These are phyloP conservation scores for Osmoderma eremita DNA, from an alignment of 2,888 invertebrate genomes.

Conservation along the genomic window DNA sequence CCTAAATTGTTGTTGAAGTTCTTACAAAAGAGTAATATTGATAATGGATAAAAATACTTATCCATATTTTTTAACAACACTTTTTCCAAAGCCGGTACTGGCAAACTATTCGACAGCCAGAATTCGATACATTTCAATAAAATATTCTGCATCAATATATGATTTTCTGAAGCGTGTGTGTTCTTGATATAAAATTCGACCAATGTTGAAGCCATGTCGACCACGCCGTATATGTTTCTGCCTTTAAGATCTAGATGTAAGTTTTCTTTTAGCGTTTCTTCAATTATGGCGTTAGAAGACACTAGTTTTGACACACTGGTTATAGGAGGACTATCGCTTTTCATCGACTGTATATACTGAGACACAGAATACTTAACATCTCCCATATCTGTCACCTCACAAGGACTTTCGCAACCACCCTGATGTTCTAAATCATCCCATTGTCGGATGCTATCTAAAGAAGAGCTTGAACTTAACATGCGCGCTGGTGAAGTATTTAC, in stretches of 20 bases:
- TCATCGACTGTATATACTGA: constrained; percentile 60
- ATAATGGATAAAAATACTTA: constrained; percentile 64
- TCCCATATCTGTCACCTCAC: constrained; percentile 56
- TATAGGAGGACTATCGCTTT: constrained; percentile 55
- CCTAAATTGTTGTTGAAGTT: constrained; percentile 60
- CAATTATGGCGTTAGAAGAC: constrained; percentile 33
- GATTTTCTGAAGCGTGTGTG: constrained; percentile 62
- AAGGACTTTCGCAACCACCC: constrained; percentile 62
- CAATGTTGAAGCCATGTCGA: constrained; percentile 58
- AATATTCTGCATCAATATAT: constrained; percentile 64
- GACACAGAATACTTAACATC: constrained; percentile 60
- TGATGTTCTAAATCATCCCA: constrained; percentile 63
- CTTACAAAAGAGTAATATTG: constrained; percentile 63
- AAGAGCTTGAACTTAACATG: constrained; percentile 60
- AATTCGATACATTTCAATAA: constrained; percentile 63
- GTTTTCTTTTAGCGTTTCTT: constrained; percentile 22
- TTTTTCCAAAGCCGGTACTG: constrained; percentile 60
- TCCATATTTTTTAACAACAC: constrained; percentile 63
- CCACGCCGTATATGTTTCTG: constrained; percentile 55
- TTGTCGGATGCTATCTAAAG: constrained; percentile 62
- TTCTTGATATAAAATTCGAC: constrained; percentile 62
- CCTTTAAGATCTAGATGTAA: constrained; percentile 54
- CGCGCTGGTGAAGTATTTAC: constrained; percentile 56
- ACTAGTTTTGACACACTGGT: constrained; percentile 56
- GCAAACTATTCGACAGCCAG: constrained; percentile 61